phyloP scores from a whole-genome alignment of 2,113 vertebrate genomes.

The Saccopteryx bilineata region DNA sequence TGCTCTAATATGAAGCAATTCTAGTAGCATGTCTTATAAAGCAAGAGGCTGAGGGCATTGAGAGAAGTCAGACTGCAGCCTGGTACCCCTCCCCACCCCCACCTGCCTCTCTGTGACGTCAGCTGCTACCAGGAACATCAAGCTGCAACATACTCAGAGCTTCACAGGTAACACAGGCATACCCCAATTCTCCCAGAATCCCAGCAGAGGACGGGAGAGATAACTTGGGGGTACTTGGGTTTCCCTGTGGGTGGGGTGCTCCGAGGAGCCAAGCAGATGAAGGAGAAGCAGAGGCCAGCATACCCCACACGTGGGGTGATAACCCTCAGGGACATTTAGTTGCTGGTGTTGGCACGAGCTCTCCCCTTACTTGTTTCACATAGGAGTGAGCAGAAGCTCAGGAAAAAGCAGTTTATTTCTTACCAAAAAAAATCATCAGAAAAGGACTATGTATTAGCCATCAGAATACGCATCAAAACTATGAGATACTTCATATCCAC shows the following conservation, averaged over 20 bases:
- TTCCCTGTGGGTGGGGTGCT: neutral
- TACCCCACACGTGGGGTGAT: rapidly evolving
- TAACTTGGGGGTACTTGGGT: neutral
- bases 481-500: neutral
- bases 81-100: neutral
- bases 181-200: neutral
- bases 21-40: neutral
- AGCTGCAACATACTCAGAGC: neutral
- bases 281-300: neutral
- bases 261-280: neutral
- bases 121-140: neutral
- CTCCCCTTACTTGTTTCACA: neutral
- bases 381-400: neutral
- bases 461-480: neutral
- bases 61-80: neutral
- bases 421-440: neutral
- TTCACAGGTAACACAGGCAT: neutral
- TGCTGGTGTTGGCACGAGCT: too few relatives aligned
- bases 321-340: too few relatives aligned
- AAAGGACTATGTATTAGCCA: neutral
- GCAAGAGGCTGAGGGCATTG: neutral
- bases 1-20: neutral
- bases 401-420: neutral
- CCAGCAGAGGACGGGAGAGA: neutral
- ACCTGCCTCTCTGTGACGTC: too few relatives aligned